Conservation (phyloP, 2,888 invertebrate species). For the Leucophenga montana region DNA sequence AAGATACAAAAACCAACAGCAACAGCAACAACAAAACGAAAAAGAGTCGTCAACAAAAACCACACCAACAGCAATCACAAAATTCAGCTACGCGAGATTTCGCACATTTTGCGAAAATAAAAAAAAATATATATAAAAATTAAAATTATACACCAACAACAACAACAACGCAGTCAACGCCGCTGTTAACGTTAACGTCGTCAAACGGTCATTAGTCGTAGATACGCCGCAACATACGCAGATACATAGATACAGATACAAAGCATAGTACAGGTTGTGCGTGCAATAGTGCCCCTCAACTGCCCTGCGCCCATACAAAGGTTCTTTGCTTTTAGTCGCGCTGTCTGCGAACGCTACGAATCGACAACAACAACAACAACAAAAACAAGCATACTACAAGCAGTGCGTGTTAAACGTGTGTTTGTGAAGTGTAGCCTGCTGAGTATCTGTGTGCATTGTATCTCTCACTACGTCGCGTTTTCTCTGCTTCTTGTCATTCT, state of each 20-base stretch:
- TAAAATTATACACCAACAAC: slow-evolving; percentile 7
- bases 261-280: slow-evolving; percentile 34
- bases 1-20: slow-evolving; percentile 21
- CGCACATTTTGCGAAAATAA: slow-evolving; percentile 28
- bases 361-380: slow-evolving; percentile 25
- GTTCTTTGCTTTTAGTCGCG: slow-evolving; percentile 43
- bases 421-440: slow-evolving; percentile 7
- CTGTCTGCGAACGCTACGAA: slow-evolving; percentile 25
- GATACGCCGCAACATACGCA: slow-evolving; percentile 19
- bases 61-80: slow-evolving; percentile 18
- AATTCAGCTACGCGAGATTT: slow-evolving; percentile 25
- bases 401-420: slow-evolving; percentile 21
- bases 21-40: slow-evolving; percentile 17
- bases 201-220: slow-evolving; percentile 24
- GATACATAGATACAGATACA: slow-evolving; percentile 17
- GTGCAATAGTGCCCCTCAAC: slow-evolving; percentile 21
- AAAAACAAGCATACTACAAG: slow-evolving; percentile 38
- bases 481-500: not conserved
- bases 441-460: slow-evolving; percentile 1
- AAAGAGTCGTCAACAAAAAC: slow-evolving; percentile 9
- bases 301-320: not conserved
- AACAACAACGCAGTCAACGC: slow-evolving; percentile 10
- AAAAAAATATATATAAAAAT: no score
- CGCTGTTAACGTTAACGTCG: slow-evolving; percentile 6
- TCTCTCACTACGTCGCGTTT: not conserved